Evolutionary conservation across 2,797 vertebrate genomes (phyloP).

Genomic region (Onychomys torridus): DNA sequence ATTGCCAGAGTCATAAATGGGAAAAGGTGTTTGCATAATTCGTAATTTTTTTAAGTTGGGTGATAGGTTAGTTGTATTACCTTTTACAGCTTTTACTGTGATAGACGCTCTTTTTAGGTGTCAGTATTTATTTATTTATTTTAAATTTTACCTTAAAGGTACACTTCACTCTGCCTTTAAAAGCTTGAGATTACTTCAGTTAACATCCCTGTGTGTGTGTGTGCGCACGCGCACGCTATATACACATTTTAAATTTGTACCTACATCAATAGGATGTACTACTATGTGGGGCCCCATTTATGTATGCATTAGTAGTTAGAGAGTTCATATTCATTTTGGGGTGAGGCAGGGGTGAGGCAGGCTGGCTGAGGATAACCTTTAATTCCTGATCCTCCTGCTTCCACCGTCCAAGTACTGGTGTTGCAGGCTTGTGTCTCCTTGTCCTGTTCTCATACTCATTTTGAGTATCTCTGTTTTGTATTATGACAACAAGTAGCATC

Average conservation of each 20-base stretch:
- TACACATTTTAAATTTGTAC: neutral
- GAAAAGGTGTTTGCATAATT: conserved; percentile 42
- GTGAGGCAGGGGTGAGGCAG: neutral
- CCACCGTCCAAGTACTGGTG: neutral
- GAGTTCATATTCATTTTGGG: neutral
- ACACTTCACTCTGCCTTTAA: conserved; percentile 38
- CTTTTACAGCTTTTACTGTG: conserved; percentile 45
- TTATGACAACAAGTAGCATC: neutral
- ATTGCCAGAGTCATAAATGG: neutral
- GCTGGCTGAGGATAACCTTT: neutral
- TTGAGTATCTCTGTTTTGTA: conserved; percentile 8
- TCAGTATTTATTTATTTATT: conserved; percentile 46
- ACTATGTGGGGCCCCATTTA: neutral
- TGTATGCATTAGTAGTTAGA: neutral
- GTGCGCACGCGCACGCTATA: neutral
- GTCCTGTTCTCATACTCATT: neutral
- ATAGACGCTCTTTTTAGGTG: neutral
- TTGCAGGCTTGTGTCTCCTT: neutral
- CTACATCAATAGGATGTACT: neutral
- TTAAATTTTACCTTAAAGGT: neutral
- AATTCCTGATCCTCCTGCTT: neutral
- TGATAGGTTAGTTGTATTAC: neutral
- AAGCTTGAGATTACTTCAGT: conserved; percentile 14
- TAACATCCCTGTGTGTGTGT: neutral
- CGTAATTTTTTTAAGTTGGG: conserved; percentile 40